Evolutionary conservation across 2,888 invertebrate species (phyloP).

Genomic region (Entomobrya proxima): DNA sequence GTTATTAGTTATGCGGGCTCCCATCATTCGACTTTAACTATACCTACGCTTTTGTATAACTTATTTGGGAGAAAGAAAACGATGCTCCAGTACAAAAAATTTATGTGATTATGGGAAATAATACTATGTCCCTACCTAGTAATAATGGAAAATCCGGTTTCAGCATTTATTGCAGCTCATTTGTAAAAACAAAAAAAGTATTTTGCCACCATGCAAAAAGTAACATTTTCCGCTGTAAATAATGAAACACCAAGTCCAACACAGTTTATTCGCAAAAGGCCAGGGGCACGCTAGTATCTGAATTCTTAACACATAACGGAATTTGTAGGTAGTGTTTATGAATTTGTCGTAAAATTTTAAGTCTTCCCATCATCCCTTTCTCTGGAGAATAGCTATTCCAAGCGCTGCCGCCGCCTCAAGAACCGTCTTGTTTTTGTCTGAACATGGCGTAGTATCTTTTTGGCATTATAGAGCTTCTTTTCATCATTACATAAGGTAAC

Average conservation of each 20-base stretch:
- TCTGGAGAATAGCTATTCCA: conserved; percentile 34
- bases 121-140: background rate
- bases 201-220: background rate
- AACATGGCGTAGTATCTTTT: background rate
- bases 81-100: background rate
- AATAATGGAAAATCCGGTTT: conserved; percentile 10
- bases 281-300: background rate
- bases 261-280: background rate
- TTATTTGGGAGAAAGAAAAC: background rate
- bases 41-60: background rate
- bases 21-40: background rate
- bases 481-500: background rate
- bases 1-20: background rate
- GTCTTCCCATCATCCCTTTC: conserved; percentile 47
- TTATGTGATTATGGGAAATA: background rate
- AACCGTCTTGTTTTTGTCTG: background rate
- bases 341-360: conserved; percentile 58
- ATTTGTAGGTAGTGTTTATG: conserved; percentile 44
- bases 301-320: background rate
- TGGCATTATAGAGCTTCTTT: background rate
- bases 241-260: background rate
- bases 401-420: background rate
- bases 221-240: background rate
- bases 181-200: background rate
- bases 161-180: conserved; percentile 3